Conservation (phyloP, 2,113 vertebrate genomes). For the Megaceryle torquata region DNA sequence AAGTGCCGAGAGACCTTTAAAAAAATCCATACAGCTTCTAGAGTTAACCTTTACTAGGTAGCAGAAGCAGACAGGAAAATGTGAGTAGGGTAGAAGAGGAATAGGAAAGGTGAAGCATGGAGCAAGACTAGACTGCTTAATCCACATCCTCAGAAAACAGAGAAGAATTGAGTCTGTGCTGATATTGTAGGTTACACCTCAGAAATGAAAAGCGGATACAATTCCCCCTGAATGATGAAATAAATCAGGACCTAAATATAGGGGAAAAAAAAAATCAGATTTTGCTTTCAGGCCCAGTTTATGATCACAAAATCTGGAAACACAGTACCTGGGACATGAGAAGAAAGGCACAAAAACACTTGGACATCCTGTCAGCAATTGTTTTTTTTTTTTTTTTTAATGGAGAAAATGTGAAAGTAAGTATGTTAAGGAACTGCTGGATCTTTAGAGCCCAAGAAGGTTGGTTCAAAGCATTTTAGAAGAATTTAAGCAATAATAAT, state of each 20-base stretch:
- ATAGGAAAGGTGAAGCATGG: background rate
- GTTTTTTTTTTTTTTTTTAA: fast-evolving
- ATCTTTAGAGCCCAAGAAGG: background rate
- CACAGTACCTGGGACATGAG: background rate
- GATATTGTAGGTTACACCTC: background rate
- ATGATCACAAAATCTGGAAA: background rate
- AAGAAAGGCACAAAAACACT: background rate
- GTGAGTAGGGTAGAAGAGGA: background rate
- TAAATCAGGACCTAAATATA: background rate
- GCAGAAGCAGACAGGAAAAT: background rate
- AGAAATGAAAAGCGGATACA: background rate
- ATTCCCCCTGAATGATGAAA: background rate
- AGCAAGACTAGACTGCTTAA: background rate
- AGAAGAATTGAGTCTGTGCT: background rate
- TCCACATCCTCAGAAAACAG: background rate
- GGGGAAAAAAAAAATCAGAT: background rate
- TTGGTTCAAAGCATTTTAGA: background rate
- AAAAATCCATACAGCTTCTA: background rate
- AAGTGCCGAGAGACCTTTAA: background rate
- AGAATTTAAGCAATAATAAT: background rate
- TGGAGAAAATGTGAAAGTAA: background rate
- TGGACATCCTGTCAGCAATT: background rate
- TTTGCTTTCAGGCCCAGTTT: background rate
- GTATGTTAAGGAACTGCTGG: background rate
- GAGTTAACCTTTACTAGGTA: background rate